A percentile compares a stretch with the other conserved stretches of the same genome.
phyloP scores from a whole-genome alignment of 1,140 invertebrate species.

The Glomeris maerens region DNA sequence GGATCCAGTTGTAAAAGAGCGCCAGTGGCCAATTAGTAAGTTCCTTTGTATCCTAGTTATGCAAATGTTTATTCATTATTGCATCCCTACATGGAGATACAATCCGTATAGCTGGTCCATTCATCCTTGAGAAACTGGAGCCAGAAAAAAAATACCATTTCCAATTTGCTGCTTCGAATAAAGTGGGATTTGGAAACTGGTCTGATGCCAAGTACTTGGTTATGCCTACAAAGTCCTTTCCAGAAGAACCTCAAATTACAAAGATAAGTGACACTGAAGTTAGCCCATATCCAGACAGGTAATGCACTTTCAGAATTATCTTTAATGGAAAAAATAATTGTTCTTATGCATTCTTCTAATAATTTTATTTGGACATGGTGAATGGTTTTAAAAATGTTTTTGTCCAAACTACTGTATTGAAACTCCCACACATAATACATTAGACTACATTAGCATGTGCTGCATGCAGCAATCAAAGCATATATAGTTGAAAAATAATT shows the following conservation, averaged over 20 bases:
- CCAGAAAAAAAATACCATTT: conserved; percentile 69
- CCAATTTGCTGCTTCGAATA: conserved; percentile 66
- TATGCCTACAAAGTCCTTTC: conserved; percentile 18
- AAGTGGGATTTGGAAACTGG: conserved; percentile 64
- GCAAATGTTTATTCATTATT: conserved; percentile 4
- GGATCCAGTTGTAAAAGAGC: conserved; percentile 23
- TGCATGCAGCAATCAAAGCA: too few species aligned
- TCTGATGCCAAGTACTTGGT: conserved; percentile 32
- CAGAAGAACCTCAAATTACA: conserved; percentile 17
- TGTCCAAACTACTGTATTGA: too few species aligned
- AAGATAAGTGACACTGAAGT: not conserved
- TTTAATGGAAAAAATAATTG: too few species aligned
- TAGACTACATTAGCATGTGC: too few species aligned
- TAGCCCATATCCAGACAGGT: conserved; percentile 33
- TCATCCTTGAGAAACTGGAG: conserved; percentile 61
- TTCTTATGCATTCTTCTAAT: too few species aligned
- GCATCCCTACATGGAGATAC: conserved; percentile 7
- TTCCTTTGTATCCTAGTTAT: conserved; percentile 5
- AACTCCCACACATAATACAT: too few species aligned
- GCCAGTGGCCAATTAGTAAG: not conserved
- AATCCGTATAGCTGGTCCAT: conserved; percentile 25
- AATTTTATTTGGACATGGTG: too few species aligned
- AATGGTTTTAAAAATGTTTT: too few species aligned
- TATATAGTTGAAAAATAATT: too few species aligned
- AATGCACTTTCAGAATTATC: too few species aligned